Percentiles rank a stretch among this genome's conserved stretches.
Evolutionary conservation across 2,888 invertebrate genomes (phyloP).

Genomic region (Congeria kusceri): DNA sequence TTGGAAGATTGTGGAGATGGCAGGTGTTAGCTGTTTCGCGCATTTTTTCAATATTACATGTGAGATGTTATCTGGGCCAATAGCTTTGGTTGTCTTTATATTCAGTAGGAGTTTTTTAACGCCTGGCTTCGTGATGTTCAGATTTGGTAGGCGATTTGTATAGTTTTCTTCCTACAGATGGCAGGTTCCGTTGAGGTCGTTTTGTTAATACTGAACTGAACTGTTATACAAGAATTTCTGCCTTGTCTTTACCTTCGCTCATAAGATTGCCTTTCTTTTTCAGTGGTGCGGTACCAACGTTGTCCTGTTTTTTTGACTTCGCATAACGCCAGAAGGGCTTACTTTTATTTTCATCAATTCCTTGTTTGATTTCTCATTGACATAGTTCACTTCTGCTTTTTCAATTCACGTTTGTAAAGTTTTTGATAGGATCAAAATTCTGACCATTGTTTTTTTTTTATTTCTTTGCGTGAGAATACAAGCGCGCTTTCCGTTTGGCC

Average conservation of each 20-base stretch:
- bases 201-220: slow-evolving; percentile 7
- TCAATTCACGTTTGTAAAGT: slow-evolving; percentile 16
- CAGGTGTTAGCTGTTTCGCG: neutral
- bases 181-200: no score
- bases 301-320: slow-evolving; percentile 18
- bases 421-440: slow-evolving; percentile 25
- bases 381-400: neutral
- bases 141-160: no score
- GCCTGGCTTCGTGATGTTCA: no score
- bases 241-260: slow-evolving; percentile 4
- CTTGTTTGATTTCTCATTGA: slow-evolving; percentile 20
- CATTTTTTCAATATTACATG: neutral
- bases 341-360: slow-evolving; percentile 27
- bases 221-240: slow-evolving; percentile 1
- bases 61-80: slow-evolving; percentile 2
- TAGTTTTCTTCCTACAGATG: no score
- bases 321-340: slow-evolving; percentile 32
- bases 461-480: slow-evolving; percentile 26
- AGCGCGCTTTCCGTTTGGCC: neutral
- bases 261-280: neutral
- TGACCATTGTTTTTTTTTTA: slow-evolving; percentile 22
- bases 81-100: neutral
- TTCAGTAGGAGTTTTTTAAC: neutral
- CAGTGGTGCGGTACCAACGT: neutral
- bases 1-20: neutral